Evolutionary conservation across 2,797 vertebrate species (phyloP).

Genomic region (Typhlichthys eigenmanni): DNA sequence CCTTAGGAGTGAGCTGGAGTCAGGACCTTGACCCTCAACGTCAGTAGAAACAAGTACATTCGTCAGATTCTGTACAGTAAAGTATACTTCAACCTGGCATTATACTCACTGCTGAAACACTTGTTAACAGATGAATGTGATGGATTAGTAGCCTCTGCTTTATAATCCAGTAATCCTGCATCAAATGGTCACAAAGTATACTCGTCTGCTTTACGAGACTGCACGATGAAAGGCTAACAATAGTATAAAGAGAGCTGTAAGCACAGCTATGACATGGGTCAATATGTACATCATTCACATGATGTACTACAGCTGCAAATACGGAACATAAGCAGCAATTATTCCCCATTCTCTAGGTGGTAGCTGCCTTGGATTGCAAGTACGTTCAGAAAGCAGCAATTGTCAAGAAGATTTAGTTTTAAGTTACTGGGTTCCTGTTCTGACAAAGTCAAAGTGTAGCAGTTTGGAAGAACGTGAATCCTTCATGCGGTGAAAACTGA

Average conservation of each 20-base stretch:
- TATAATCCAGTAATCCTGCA: constrained; percentile 77
- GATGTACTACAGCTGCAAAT: constrained; percentile 3
- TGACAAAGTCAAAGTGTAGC: constrained; percentile 19
- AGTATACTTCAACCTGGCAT: constrained; percentile 35
- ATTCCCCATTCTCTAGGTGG: constrained; percentile 44
- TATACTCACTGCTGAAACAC: constrained; percentile 62
- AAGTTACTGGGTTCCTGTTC: background rate
- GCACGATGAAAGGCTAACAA: constrained; percentile 51
- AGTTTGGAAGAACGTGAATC: constrained; percentile 23
- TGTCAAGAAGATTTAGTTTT: constrained; percentile 2
- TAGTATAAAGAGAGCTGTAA: constrained; percentile 39
- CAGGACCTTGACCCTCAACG: too few relatives aligned
- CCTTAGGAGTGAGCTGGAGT: too few relatives aligned
- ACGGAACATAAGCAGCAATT: constrained; percentile 67
- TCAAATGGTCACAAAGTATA: constrained; percentile 71
- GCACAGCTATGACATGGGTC: constrained; percentile 38
- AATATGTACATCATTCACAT: background rate
- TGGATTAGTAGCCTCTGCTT: constrained; percentile 59
- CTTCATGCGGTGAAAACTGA: constrained; percentile 28
- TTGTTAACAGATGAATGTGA: constrained; percentile 71
- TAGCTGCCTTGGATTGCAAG: too few relatives aligned
- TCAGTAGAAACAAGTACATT: too few relatives aligned
- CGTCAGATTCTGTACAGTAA: constrained; percentile 29
- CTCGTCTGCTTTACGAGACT: constrained; percentile 42
- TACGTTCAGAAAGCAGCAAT: background rate